Conservation (phyloP, 2,797 vertebrate genomes). For the Jordanella pulchra region DNA sequence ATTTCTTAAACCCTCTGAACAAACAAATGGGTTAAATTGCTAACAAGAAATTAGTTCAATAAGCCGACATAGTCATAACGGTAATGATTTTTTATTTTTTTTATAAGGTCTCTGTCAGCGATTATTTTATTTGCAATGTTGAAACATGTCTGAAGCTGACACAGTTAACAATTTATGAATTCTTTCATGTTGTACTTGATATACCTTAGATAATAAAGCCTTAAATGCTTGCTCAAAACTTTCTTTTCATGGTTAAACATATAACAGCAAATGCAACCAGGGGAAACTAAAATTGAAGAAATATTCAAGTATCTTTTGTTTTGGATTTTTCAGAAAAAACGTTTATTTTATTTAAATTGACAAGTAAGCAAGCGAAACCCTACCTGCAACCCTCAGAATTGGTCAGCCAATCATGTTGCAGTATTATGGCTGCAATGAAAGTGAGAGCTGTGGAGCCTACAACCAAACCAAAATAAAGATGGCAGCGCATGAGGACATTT, state of each 20-base stretch:
- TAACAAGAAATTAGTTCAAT: background rate
- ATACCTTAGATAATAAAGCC: background rate
- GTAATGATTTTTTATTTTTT: slow-evolving; percentile 3
- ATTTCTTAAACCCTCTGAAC: too few relatives aligned
- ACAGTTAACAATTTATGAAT: background rate
- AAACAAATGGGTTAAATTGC: background rate
- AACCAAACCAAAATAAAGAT: too few relatives aligned
- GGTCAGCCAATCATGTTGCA: too few relatives aligned
- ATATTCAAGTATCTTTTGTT: background rate
- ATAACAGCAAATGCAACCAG: background rate
- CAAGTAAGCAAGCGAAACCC: too few relatives aligned
- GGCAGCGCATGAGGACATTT: too few relatives aligned
- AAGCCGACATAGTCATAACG: background rate
- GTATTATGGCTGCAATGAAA: too few relatives aligned
- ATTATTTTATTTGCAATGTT: background rate
- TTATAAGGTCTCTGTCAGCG: background rate
- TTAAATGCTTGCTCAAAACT: background rate
- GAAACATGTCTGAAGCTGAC: background rate
- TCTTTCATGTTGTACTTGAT: background rate
- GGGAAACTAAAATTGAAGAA: background rate
- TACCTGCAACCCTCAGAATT: too few relatives aligned
- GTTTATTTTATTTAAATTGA: background rate
- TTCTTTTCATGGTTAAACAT: background rate
- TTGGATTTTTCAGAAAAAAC: too few relatives aligned
- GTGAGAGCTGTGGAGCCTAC: too few relatives aligned